Percentiles rank a stretch among this genome's conserved stretches.
phyloP scores from a whole-genome alignment of 2,888 invertebrate species.

The Apocheima hispidaria region DNA sequence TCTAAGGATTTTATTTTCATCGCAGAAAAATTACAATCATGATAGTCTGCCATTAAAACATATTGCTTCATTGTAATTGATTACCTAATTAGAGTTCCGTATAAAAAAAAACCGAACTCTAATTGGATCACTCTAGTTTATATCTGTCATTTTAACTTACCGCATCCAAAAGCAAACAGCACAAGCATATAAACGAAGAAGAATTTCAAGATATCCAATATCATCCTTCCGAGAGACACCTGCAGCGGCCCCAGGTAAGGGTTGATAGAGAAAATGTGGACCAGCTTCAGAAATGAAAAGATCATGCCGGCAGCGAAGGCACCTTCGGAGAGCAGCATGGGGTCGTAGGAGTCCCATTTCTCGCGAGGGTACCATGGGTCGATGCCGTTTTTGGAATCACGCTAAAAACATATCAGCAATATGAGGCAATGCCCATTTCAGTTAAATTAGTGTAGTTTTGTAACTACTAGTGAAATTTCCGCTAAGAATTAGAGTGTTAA shows the following conservation, averaged over 20 bases:
- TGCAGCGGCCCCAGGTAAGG: constrained; percentile 97
- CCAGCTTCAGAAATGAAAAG: constrained; percentile 97
- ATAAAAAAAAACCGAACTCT: no score
- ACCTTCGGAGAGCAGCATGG: constrained; percentile 96
- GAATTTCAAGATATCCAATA: constrained; percentile 97
- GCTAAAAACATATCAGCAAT: constrained; percentile 74
- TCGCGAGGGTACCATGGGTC: constrained; percentile 95
- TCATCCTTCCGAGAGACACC: constrained; percentile 97
- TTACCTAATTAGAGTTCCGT: no score
- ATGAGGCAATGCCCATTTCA: no score
- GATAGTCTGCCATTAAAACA: no score
- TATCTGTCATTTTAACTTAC: constrained; percentile 85
- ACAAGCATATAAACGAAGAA: constrained; percentile 97
- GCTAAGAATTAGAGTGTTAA: no score
- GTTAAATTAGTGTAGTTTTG: no score
- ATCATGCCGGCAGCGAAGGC: constrained; percentile 99
- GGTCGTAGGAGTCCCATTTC: constrained; percentile 97
- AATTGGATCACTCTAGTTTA: no score
- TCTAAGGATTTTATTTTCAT: no score
- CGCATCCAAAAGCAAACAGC: constrained; percentile 98
- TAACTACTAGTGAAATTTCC: no score
- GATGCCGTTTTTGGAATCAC: constrained; percentile 89
- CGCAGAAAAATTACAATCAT: no score
- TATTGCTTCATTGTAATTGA: no score
- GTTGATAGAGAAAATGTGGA: constrained; percentile 98